Evolutionary conservation across 2,888 invertebrate species (phyloP), one percentile per base, ranked within the genome.

Genomic region (Philhelius pedissequus): DNA sequence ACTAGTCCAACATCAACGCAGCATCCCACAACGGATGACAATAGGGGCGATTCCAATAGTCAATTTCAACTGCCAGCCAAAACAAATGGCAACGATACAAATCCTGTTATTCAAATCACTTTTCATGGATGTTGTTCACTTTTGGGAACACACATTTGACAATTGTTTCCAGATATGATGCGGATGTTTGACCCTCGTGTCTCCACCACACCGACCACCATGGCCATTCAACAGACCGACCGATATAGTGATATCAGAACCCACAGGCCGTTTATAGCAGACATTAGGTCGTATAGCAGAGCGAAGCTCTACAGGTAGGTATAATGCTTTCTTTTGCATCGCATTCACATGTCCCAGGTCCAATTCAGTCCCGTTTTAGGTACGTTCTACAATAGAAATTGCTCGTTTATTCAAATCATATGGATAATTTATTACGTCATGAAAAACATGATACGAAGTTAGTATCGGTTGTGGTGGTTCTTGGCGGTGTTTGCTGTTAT

Each of bases 341-440:
- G 27, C 30, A 20, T 2, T n/a, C n/a, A n/a, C n/a, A n/a, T n/a
- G n/a, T n/a, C 25, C 5, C 43, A 43, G 20, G 38, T 54, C 52
- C 38, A n/a, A 25, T 15, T 13, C 11, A 9, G 27, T 48, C 18
- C 25, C 25, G 11, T 11, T 22, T 40, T 3, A 40, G 48, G 50
- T 73, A 38, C 43, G 45, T n/a, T n/a, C n/a, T n/a, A n/a, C n/a
- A n/a, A 30, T 69, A 32, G 62, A 80, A 80, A 77, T 80, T 71
- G 66, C 66, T 62, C 77, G 60, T 78, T 81, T 82, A 78, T 78
- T 82, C 82, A 82, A 82, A 82, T 82, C 52, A 73, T 78, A 78
- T 73, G 78, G 62, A 83, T 75, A 83, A 74, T 83, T 83, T 83
- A 79, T 79, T 83, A 45, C 83, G 68, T 78, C 73, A 74, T 73